Conservation (phyloP, 2,888 invertebrate species). For the Hypercompe scribonia region DNA sequence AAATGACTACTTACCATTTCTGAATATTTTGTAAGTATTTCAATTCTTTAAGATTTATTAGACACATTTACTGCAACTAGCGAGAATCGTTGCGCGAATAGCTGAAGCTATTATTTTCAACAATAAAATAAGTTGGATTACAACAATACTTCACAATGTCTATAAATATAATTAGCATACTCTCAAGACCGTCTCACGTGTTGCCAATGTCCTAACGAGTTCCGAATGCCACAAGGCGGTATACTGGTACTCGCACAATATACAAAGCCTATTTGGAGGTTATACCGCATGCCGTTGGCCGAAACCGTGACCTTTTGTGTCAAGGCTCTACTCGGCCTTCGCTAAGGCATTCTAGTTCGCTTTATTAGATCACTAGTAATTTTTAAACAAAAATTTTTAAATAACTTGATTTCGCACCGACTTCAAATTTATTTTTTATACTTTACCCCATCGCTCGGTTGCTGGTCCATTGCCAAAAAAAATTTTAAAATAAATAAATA, state of each 20-base stretch:
- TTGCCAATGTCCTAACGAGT: conserved; percentile 8
- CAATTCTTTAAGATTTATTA: not conserved
- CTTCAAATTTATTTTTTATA: not conserved
- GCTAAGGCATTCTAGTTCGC: conserved; percentile 38
- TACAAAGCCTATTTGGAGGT: conserved; percentile 23
- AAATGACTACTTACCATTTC: not conserved
- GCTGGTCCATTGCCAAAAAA: not conserved
- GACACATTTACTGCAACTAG: not conserved
- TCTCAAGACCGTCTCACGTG: conserved; percentile 11
- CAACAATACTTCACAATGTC: conserved; percentile 5
- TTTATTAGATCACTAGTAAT: conserved; percentile 33
- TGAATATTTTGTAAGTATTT: conserved; percentile 5
- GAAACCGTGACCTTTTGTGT: conserved; percentile 58
- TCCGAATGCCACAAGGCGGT: conserved; percentile 18
- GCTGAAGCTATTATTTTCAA: conserved; percentile 3
- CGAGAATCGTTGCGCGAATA: not conserved
- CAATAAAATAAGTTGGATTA: not conserved
- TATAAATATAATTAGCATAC: conserved; percentile 10
- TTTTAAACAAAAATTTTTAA: conserved; percentile 3
- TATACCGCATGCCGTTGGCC: conserved; percentile 42
- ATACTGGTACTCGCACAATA: not conserved
- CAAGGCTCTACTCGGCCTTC: conserved; percentile 43
- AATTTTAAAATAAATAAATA: not conserved
- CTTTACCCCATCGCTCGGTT: too few species aligned
- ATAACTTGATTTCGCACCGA: not conserved